Percentiles rank a stretch among this genome's conserved stretches.
Conservation (phyloP, 1,140 invertebrate genomes). For the Carcinoscorpius rotundicauda region DNA sequence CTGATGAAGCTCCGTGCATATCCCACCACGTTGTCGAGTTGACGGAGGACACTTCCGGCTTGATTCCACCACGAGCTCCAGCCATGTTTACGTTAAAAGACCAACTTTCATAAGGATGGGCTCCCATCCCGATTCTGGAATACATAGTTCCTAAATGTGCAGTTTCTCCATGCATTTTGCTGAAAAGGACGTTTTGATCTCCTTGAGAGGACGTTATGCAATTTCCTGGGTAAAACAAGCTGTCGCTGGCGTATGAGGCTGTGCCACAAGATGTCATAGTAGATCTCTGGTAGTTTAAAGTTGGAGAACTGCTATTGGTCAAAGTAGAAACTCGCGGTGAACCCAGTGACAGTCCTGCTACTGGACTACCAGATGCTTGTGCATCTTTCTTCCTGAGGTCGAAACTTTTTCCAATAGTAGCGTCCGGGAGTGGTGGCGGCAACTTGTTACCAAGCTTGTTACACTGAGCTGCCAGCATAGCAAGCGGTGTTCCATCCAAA, state of each 20-base stretch:
- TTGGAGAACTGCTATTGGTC: constrained; percentile 11
- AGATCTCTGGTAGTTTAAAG: constrained; percentile 15
- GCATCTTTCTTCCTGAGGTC: constrained; percentile 85
- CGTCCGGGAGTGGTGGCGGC: constrained; percentile 86
- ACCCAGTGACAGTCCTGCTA: constrained; percentile 22
- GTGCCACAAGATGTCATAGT: constrained; percentile 22
- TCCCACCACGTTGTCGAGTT: constrained; percentile 69
- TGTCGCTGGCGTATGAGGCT: constrained; percentile 23
- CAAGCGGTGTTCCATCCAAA: constrained; percentile 81
- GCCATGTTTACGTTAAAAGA: constrained; percentile 56
- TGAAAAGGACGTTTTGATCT: constrained; percentile 44
- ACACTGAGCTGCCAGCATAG: constrained; percentile 94
- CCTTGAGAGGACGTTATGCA: constrained; percentile 35
- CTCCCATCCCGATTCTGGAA: constrained; percentile 46
- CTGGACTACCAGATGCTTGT: constrained; percentile 22
- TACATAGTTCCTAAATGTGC: constrained; percentile 53
- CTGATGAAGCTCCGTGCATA: constrained; percentile 55
- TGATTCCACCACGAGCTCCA: constrained; percentile 56
- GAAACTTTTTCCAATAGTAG: constrained; percentile 92
- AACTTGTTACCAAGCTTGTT: constrained; percentile 92
- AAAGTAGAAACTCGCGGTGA: constrained; percentile 18
- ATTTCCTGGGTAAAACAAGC: constrained; percentile 29
- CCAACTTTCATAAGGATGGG: constrained; percentile 87
- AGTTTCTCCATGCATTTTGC: constrained; percentile 31
- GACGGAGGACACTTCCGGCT: constrained; percentile 43